These are phyloP conservation scores for Ophraella communa DNA, from an alignment of 2,888 invertebrate species.

Conservation along the genomic window DNA sequence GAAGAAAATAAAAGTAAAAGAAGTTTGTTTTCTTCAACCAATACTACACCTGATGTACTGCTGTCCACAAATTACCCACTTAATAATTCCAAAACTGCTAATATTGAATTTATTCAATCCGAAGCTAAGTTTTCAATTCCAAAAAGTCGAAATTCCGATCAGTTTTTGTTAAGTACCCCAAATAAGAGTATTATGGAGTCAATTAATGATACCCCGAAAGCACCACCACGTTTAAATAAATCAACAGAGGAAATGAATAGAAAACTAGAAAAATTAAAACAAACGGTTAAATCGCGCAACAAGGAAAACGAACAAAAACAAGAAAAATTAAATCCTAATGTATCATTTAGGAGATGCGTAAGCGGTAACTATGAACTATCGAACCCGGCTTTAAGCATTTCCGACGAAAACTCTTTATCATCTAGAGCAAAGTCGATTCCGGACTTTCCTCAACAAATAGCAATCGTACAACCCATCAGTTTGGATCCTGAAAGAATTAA, in stretches of 20 bases:
- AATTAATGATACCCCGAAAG: constrained; percentile 60
- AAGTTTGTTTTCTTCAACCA: constrained; percentile 42
- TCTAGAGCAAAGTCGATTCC: constrained; percentile 53
- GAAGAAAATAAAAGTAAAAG: constrained; percentile 32
- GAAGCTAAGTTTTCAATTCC: not conserved
- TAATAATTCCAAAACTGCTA: constrained; percentile 48
- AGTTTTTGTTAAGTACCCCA: not conserved
- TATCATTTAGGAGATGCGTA: constrained; percentile 52
- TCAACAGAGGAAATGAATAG: constrained; percentile 59
- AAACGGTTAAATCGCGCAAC: constrained; percentile 63
- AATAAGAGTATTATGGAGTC: constrained; percentile 46
- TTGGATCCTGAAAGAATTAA: constrained; percentile 38
- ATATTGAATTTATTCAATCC: constrained; percentile 12
- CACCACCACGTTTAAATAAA: constrained; percentile 60
- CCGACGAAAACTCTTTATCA: constrained; percentile 16
- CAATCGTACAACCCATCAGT: constrained; percentile 13
- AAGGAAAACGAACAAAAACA: constrained; percentile 40
- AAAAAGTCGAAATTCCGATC: constrained; percentile 39
- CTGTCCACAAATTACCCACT: constrained; percentile 48
- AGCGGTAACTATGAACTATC: constrained; percentile 48
- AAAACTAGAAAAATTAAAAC: constrained; percentile 67
- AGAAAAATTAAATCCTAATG: not conserved
- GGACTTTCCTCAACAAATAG: constrained; percentile 43
- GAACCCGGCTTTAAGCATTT: constrained; percentile 12
- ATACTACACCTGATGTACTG: constrained; percentile 53